Evolutionary conservation across 2,797 vertebrate genomes (phyloP).

Genomic region (Mallotus villosus): DNA sequence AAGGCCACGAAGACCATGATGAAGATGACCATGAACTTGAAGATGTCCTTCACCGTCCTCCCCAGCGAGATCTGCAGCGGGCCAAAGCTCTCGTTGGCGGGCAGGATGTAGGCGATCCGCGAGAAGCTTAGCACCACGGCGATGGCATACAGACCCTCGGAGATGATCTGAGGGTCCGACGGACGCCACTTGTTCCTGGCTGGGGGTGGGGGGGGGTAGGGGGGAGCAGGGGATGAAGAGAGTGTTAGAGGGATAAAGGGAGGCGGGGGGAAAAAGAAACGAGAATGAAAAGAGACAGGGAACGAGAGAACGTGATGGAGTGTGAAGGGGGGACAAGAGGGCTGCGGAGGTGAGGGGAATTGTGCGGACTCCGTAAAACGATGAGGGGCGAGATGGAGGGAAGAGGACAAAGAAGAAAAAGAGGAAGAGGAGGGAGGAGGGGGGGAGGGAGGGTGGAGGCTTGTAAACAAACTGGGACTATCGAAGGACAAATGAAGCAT

Average conservation of each 20-base stretch:
- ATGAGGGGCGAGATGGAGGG: background rate
- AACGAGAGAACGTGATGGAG: background rate
- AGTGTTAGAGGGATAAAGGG: background rate
- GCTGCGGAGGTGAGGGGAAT: no score
- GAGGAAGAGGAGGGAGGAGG: background rate
- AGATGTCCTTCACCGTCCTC: conserved; percentile 97
- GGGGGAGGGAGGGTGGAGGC: background rate
- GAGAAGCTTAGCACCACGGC: conserved; percentile 97
- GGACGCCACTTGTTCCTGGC: conserved; percentile 97
- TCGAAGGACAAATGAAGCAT: background rate
- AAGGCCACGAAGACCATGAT: conserved; percentile 99
- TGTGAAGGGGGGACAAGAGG: no score
- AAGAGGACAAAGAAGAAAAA: background rate
- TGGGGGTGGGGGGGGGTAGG: conserved; percentile 57
- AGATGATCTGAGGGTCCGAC: conserved; percentile 97
- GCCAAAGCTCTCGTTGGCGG: conserved; percentile 96
- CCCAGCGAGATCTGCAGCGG: conserved; percentile 96
- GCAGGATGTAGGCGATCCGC: conserved; percentile 95
- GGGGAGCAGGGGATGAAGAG: background rate
- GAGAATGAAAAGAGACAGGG: background rate
- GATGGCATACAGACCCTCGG: conserved; percentile 93
- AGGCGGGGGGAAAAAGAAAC: no score
- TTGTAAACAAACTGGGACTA: background rate
- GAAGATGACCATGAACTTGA: conserved; percentile 99
- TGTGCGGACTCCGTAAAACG: background rate